A percentile compares a stretch with the other conserved stretches of the same genome.
phyloP scores from a whole-genome alignment of 2,888 invertebrate species.

The Noctua comes region DNA sequence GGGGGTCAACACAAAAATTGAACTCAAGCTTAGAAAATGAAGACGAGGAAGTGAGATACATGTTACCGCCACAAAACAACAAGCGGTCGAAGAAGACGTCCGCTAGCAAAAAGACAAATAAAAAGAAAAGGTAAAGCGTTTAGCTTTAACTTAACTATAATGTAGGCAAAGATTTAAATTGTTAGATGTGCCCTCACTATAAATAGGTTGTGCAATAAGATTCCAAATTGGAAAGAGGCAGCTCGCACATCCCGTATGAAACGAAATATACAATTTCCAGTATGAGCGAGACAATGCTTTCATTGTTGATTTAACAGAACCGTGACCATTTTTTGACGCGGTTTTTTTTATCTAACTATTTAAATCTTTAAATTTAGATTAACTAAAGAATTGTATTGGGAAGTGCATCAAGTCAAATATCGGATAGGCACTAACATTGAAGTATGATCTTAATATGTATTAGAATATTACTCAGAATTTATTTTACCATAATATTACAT shows the following conservation, averaged over 20 bases:
- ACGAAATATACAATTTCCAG: background rate
- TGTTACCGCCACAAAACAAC: slow-evolving; percentile 66
- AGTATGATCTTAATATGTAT: slow-evolving; percentile 25
- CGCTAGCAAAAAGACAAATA: slow-evolving; percentile 41
- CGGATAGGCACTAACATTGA: slow-evolving; percentile 8
- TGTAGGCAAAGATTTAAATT: background rate
- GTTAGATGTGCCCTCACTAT: background rate
- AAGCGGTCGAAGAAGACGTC: slow-evolving; percentile 28
- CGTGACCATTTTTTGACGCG: background rate
- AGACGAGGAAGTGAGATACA: slow-evolving; percentile 64
- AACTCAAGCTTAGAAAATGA: slow-evolving; percentile 40
- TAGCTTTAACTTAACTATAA: slow-evolving; percentile 33
- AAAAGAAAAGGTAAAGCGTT: slow-evolving; percentile 64
- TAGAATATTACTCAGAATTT: slow-evolving; percentile 36
- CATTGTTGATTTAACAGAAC: background rate
- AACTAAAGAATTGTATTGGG: slow-evolving; percentile 5
- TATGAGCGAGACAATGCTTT: background rate
- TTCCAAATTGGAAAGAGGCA: background rate
- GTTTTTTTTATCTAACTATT: slow-evolving; percentile 5
- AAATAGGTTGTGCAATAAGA: background rate
- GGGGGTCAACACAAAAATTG: slow-evolving; percentile 49
- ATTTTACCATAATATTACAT: slow-evolving; percentile 26
- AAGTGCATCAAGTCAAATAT: slow-evolving; percentile 37
- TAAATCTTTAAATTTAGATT: background rate
- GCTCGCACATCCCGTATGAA: background rate